Percentiles rank a stretch among this genome's conserved stretches.
Evolutionary conservation across 2,797 vertebrate genomes (phyloP).

Genomic region (Schizopygopsis malacanthus): DNA sequence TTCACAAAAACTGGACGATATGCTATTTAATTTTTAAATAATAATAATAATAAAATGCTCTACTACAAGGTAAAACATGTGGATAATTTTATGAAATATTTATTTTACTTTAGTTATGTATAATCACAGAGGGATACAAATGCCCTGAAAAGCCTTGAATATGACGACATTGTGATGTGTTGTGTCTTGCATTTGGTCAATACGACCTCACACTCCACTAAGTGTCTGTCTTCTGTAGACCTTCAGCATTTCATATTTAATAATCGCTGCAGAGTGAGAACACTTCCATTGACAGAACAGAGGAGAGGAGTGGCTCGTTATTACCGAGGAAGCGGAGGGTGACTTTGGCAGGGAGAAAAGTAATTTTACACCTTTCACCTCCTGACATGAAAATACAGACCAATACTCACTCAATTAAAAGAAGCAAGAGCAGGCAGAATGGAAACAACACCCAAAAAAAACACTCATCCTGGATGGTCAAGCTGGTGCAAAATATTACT

Average conservation of each 20-base stretch:
- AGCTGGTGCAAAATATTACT: constrained; percentile 10
- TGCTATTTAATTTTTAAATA: too few species aligned
- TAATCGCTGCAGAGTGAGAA: not conserved
- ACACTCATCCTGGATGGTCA: constrained; percentile 14
- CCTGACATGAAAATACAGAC: constrained; percentile 56
- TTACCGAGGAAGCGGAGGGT: constrained; percentile 38
- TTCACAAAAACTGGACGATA: not conserved
- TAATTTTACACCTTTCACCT: constrained; percentile 79
- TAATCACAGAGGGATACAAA: not conserved
- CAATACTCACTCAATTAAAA: constrained; percentile 40
- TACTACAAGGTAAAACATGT: not conserved
- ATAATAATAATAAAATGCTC: too few species aligned
- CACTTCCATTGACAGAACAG: constrained; percentile 15
- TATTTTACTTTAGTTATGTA: not conserved
- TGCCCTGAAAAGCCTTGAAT: not conserved
- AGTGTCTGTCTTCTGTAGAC: constrained; percentile 15
- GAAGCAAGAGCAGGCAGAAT: not conserved
- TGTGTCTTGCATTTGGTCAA: constrained; percentile 21
- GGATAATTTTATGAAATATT: not conserved
- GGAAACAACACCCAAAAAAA: not conserved
- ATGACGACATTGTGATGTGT: not conserved
- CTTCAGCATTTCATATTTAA: constrained; percentile 26
- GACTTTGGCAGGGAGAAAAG: constrained; percentile 60
- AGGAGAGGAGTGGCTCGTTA: constrained; percentile 46
- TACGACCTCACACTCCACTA: not conserved